Conservation (phyloP, 2,888 invertebrate species). For the Phorcus lineatus region DNA sequence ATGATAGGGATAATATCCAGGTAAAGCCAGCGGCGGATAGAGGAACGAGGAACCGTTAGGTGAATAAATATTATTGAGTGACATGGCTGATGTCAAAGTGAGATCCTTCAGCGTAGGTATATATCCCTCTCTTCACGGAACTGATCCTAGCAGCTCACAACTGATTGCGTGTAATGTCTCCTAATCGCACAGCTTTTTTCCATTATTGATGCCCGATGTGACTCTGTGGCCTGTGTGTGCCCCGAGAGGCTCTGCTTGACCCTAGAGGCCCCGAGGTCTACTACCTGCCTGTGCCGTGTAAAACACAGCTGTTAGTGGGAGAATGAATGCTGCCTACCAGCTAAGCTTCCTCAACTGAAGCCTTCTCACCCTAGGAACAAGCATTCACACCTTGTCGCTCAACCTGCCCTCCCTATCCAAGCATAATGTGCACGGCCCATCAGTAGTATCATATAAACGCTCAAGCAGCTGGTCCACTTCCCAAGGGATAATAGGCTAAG, state of each 20-base stretch:
- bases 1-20: conserved; percentile 28
- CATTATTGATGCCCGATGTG: conserved; percentile 39
- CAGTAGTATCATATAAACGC: conserved; percentile 28
- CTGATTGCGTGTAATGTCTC: conserved; percentile 39
- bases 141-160: neutral
- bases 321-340: no score
- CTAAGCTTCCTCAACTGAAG: neutral
- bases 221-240: neutral
- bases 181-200: conserved; percentile 38
- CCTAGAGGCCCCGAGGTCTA: neutral
- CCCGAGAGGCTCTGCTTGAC: neutral
- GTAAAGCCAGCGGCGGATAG: conserved; percentile 28
- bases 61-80: conserved; percentile 37
- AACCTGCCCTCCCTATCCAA: conserved; percentile 16
- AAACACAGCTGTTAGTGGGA: no score
- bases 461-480: conserved; percentile 33
- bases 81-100: conserved; percentile 20
- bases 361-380: conserved; percentile 15
- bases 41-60: conserved; percentile 25
- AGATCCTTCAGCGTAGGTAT: neutral
- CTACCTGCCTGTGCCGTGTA: neutral
- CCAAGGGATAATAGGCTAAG: conserved; percentile 35
- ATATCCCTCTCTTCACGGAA: neutral
- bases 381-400: conserved; percentile 19
- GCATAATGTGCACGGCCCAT: conserved; percentile 29